These are phyloP conservation scores for Rhadina sibilatrix DNA, from an alignment of 2,113 vertebrate species.

Conservation along the genomic window DNA sequence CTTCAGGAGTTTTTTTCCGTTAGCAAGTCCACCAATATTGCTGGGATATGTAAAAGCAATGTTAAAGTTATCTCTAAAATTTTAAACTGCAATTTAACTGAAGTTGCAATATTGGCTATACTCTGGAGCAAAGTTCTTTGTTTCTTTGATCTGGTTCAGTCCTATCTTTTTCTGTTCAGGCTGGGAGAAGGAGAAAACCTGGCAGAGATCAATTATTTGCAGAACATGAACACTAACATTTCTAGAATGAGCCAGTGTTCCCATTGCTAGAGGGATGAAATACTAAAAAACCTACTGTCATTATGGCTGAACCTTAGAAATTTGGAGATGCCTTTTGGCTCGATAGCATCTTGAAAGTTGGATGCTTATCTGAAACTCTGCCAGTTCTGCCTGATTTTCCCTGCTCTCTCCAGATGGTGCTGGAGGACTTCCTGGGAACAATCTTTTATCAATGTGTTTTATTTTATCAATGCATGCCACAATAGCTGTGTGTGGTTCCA, in stretches of 20 bases:
- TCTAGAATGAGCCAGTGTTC: conserved; percentile 13
- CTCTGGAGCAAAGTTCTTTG: not conserved
- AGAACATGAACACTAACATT: not conserved
- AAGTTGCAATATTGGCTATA: not conserved
- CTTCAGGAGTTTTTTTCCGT: not conserved
- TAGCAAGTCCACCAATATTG: not conserved
- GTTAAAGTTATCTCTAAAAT: not conserved
- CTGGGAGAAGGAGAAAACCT: not conserved
- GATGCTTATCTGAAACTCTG: conserved; percentile 18
- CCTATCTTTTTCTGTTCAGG: not conserved
- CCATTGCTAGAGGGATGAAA: not conserved
- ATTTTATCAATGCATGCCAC: conserved; percentile 45
- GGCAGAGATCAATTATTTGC: not conserved
- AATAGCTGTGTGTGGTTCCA: conserved; percentile 5
- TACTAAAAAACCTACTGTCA: conserved; percentile 7
- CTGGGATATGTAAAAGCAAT: not conserved
- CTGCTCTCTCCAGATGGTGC: conserved; percentile 55
- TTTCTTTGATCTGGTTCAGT: not conserved
- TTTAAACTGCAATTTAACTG: not conserved
- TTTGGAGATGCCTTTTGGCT: conserved; percentile 47
- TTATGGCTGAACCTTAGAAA: conserved; percentile 22
- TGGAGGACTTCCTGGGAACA: conserved; percentile 57
- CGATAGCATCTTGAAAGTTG: not conserved
- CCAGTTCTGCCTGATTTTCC: conserved; percentile 38
- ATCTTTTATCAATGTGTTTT: conserved; percentile 40